These are phyloP conservation scores for Lophotis ruficrista DNA, from an alignment of 2,113 vertebrate genomes.

Conservation along the genomic window DNA sequence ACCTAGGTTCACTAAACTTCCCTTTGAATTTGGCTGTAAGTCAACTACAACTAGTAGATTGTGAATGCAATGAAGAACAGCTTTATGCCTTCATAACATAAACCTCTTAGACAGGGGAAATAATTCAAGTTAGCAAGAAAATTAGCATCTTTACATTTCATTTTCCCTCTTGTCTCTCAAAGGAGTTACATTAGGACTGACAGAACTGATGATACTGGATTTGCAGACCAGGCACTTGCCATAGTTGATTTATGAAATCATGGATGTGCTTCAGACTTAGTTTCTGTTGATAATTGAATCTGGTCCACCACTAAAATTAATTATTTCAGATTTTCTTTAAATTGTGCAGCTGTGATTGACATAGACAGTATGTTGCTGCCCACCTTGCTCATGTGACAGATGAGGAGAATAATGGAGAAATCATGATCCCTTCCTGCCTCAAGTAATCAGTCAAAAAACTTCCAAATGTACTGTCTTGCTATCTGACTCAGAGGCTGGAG, in stretches of 20 bases:
- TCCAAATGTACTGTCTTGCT: not conserved
- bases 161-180: constrained; percentile 11
- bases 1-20: not conserved
- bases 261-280: not conserved
- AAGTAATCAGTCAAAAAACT: not conserved
- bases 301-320: not conserved
- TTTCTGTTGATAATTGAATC: not conserved
- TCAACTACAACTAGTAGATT: not conserved
- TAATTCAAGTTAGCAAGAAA: constrained; percentile 45
- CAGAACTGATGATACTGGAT: constrained; percentile 25
- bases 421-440: not conserved
- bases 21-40: not conserved
- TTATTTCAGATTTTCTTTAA: constrained; percentile 1
- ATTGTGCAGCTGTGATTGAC: not conserved
- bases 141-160: constrained; percentile 29
- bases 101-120: constrained; percentile 43
- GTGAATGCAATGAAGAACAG: constrained; percentile 49
- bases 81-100: constrained; percentile 31
- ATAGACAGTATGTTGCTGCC: not conserved
- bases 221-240: not conserved
- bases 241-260: not conserved
- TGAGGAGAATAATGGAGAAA: not conserved
- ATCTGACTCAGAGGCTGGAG: not conserved
- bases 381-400: not conserved
- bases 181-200: constrained; percentile 25